These are phyloP conservation scores for Lepidonotus clava DNA, from an alignment of 2,888 invertebrate genomes.

Conservation along the genomic window DNA sequence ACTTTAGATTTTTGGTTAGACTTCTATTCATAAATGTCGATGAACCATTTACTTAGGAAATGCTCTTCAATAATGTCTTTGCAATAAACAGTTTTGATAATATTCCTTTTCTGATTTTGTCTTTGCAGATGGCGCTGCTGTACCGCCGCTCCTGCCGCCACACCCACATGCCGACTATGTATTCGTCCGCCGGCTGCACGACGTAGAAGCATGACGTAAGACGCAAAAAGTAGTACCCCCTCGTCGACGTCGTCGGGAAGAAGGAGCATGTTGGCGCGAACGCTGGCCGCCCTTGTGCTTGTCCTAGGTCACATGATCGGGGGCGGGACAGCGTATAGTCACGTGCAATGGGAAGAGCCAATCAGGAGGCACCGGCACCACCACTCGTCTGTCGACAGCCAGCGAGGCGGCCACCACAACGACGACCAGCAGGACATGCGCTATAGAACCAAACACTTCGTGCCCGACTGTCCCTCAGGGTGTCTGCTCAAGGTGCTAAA, in stretches of 20 bases:
- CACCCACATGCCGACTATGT: neutral
- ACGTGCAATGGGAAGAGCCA: conserved; percentile 31
- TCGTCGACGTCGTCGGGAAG: conserved; percentile 17
- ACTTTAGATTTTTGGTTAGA: too few relatives aligned
- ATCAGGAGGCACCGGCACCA: neutral
- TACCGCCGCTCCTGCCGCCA: conserved; percentile 5
- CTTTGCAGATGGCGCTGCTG: conserved; percentile 27
- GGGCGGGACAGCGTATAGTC: neutral
- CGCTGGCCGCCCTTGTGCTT: conserved; percentile 27
- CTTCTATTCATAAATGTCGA: too few relatives aligned
- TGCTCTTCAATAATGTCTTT: too few relatives aligned
- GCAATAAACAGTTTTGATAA: too few relatives aligned
- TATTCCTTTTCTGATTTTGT: too few relatives aligned
- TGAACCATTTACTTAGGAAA: too few relatives aligned
- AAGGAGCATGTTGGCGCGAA: conserved; percentile 40
- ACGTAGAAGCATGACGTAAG: conserved; percentile 32
- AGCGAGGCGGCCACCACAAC: neutral
- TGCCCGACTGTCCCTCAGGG: conserved; percentile 84
- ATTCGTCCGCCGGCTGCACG: neutral
- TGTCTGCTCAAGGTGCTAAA: conserved; percentile 56
- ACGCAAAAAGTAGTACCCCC: neutral
- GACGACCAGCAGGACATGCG: neutral
- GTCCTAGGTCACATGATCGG: conserved; percentile 37
- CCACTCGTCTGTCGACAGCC: neutral
- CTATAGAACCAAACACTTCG: conserved; percentile 7